phyloP scores from a whole-genome alignment of 2,797 vertebrate genomes.

The Pantherophis vulpinus region DNA sequence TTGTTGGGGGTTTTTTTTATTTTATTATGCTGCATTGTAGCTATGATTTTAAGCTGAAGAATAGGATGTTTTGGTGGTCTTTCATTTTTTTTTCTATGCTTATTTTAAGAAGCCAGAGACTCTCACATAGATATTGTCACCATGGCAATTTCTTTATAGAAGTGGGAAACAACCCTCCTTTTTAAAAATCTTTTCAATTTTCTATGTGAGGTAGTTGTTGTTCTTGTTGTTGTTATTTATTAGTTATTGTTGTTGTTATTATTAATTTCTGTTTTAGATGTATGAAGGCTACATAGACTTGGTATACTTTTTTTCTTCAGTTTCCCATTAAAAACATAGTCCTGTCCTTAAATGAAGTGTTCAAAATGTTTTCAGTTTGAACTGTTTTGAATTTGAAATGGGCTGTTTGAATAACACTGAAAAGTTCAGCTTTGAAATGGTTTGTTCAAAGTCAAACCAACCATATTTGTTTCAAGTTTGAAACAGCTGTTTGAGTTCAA shows the following conservation, averaged over 20 bases:
- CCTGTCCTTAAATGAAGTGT: neutral
- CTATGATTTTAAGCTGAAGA: neutral
- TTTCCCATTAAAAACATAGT: neutral
- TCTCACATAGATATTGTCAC: neutral
- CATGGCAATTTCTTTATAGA: neutral
- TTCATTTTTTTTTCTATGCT: neutral
- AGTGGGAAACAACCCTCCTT: neutral
- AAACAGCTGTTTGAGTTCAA: neutral
- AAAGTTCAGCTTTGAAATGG: neutral
- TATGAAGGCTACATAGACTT: neutral
- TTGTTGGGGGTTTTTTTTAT: neutral
- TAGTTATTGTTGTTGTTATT: no score
- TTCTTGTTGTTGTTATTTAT: neutral
- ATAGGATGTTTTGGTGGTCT: neutral
- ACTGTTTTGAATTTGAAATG: neutral
- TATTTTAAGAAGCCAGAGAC: neutral
- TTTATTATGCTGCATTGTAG: neutral
- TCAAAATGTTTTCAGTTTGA: neutral
- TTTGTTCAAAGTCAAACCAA: neutral
- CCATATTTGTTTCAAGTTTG: neutral
- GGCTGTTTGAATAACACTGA: neutral
- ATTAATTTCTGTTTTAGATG: neutral
- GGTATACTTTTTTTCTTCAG: neutral
- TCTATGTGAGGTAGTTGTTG: neutral
- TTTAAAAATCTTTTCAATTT: neutral